Base-by-base conservation (phyloP, 1,140 invertebrate species). In the Cyphomyrmex costatus region DNA sequence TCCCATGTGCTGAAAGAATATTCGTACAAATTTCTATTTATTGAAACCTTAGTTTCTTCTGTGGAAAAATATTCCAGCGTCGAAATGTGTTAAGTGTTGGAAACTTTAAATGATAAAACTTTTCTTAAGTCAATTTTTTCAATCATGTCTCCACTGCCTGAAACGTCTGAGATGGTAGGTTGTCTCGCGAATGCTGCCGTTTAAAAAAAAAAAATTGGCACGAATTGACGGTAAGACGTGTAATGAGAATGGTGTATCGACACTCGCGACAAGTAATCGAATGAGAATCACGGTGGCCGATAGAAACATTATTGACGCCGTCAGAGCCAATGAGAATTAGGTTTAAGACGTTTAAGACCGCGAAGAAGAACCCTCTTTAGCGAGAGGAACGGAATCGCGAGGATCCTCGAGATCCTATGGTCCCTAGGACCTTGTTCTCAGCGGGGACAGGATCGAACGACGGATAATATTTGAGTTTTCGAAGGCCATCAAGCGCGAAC, bases 391-490 rank as follows among this genome's bases (percentile, higher is more conserved):
- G 7, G 24, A 24, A 49, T 68, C 21, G 24, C 12, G 30, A 71
- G 58, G 51, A 53, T 68, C 24, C 63, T 70, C 53, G 27, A 68
- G 51, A 71, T 86, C 33, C 42, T 60, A 36, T n/a, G 65, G 66
- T 21, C 46, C 68, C 49, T 10, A 58, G 24, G 30, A 16, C 24
- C 42, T 42, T 42, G 58, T 80, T 46, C 63, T 49, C 24, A 51
- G 58, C 77, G 49, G 65, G 8, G 36, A 24, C 61, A 53, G 63
- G 85, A 90, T 90, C 61, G 77, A 88, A 82, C 83, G 88, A 86
- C 79, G 86, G 90, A 93, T 92, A 93, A 93, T 93, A 93, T 93
- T 93, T 93, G 92, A 93, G 90, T 92, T 93, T 90, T 91, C 90
- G 86, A 89, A 90, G 77, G 76, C 82, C 79, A 88, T 90, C 88